Base-by-base conservation (phyloP, 2,888 invertebrate species). In the Hirtodrosophila histrioides region DNA sequence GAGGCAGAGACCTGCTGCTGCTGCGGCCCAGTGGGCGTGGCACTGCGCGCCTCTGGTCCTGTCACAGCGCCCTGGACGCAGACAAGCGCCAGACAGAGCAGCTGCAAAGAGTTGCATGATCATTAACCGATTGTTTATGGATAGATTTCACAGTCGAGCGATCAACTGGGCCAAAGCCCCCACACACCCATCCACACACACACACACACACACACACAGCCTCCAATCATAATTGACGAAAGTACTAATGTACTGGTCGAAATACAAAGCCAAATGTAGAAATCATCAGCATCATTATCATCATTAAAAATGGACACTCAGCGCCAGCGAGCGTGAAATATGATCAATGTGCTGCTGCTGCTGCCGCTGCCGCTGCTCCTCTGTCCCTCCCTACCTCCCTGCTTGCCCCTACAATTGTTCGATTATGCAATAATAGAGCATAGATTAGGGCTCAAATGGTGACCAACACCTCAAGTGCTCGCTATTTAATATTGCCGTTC, bases 161-260 rank as follows among this genome's bases (percentile, higher is more conserved):
- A 44, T 39, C 78, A 88, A 87, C 74, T 88, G 75, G 85, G 88
- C 69, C 78, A 84, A 61, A 72, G 76, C 65, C 61, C 82, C 60
- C 58, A 40, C 49, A 49, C 48, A 31, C 10, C 11, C 24, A 9
- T 10, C 49, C 60, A 58, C 82, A 60, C 58, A 40, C 49, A 49
- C 17, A 17, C 17, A 17, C 17, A 1, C 17, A 17, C 48, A 31
- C 10, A 17, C 17, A 9, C n/a, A 51, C 62, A 75, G 78, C 74
- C 77, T 84, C 85, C 87, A 63, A 78, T 78, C 70, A 75, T 86
- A 82, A 88, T 88, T 86, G 88, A 73, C 62, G 71, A 75, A 75
- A 73, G 70, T 76, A 58, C 67, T 61, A 68, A 58, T 63, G 56
- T 29, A 37, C 55, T 55, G 73, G 66, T 44, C 67, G 73, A 66